phyloP scores from a whole-genome alignment of 1,140 invertebrate genomes.

The Lamellibrachia luymesi region DNA sequence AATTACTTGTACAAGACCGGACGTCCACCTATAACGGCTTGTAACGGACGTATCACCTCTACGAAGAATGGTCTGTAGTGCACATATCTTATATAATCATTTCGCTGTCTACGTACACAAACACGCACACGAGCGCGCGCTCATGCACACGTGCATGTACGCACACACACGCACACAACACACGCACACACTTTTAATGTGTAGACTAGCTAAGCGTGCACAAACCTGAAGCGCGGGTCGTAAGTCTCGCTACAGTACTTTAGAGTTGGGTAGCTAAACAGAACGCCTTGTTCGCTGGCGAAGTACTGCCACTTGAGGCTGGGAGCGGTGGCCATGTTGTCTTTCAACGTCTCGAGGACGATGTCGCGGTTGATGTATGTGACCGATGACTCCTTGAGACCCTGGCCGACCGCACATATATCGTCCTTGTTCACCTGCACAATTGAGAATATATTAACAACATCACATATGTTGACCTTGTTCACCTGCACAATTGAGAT shows the following conservation, averaged over 20 bases:
- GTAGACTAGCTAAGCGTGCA: not conserved
- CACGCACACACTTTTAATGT: not conserved
- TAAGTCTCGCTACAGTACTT: not conserved
- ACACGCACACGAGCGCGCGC: too few relatives aligned
- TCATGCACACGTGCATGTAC: too few relatives aligned
- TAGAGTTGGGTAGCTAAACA: constrained; percentile 2
- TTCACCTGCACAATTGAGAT: not conserved
- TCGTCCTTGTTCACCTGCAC: not conserved
- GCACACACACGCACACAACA: too few relatives aligned
- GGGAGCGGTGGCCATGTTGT: not conserved
- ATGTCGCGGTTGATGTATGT: not conserved
- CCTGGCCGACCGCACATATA: not conserved
- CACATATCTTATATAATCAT: too few relatives aligned
- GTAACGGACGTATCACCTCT: too few relatives aligned
- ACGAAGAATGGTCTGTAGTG: too few relatives aligned
- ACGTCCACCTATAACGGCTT: too few relatives aligned
- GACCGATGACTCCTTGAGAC: not conserved
- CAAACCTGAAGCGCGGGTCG: constrained; percentile 2
- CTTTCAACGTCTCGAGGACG: not conserved
- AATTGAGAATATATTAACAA: not conserved
- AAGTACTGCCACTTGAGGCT: constrained; percentile 13
- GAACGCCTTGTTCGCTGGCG: not conserved
- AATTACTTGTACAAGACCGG: too few relatives aligned
- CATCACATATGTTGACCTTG: not conserved
- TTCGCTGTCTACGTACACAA: too few relatives aligned